Evolutionary conservation across 2,888 invertebrate genomes (phyloP).

Genomic region (Patella caerulea): DNA sequence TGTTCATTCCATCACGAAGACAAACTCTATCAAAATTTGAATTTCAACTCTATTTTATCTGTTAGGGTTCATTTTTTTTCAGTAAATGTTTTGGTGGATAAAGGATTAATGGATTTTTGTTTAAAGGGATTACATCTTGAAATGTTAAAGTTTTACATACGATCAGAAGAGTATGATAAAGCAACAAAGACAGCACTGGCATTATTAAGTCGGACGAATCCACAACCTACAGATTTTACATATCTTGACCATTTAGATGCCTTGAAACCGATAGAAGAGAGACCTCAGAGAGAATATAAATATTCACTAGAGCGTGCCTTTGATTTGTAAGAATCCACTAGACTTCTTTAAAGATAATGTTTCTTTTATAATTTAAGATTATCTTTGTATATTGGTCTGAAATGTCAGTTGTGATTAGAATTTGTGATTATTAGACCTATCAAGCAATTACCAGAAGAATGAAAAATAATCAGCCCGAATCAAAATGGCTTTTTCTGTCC

Average conservation of each 20-base stretch:
- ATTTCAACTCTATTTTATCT: too few species aligned
- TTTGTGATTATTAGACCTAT: too few species aligned
- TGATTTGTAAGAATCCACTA: background rate
- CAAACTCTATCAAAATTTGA: too few species aligned
- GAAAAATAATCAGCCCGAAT: too few species aligned
- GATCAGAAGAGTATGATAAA: background rate
- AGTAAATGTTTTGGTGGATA: constrained; percentile 15
- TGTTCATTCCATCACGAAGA: too few species aligned
- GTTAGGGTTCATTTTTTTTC: background rate
- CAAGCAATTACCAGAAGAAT: too few species aligned
- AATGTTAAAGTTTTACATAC: constrained; percentile 10
- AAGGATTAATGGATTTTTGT: constrained; percentile 9
- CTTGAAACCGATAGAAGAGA: background rate
- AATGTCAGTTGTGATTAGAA: too few species aligned
- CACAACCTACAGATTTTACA: background rate
- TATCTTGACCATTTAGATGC: background rate
- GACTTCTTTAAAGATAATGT: too few species aligned
- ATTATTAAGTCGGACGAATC: background rate
- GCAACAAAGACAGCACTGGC: background rate
- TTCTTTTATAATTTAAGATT: too few species aligned
- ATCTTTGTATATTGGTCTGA: too few species aligned
- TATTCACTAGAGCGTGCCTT: background rate
- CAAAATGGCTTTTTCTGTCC: too few species aligned
- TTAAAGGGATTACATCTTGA: constrained; percentile 15
- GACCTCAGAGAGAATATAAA: background rate